phyloP scores from a whole-genome alignment of 2,113 vertebrate species.

The Irena cyanogastra region DNA sequence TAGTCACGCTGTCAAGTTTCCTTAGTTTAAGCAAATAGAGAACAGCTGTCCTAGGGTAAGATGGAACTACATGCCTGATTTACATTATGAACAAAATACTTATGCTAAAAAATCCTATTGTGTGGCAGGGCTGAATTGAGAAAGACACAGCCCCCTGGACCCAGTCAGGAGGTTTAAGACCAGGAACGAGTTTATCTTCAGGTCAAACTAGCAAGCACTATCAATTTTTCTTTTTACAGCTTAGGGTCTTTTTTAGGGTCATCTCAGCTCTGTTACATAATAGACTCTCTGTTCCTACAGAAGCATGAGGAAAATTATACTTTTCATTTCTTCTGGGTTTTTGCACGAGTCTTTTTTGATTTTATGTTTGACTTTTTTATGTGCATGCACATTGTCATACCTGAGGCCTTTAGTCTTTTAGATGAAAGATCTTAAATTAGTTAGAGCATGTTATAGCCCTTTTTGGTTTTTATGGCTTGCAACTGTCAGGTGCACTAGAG shows the following conservation, averaged over 20 bases:
- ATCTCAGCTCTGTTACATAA: neutral
- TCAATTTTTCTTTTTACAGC: neutral
- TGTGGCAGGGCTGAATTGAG: neutral
- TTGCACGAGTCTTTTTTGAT: neutral
- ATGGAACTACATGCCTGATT: neutral
- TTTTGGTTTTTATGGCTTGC: neutral
- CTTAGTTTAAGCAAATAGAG: neutral
- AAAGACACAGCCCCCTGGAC: neutral
- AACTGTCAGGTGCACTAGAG: neutral
- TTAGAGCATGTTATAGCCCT: neutral
- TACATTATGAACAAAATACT: neutral
- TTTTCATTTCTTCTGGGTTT: fast-evolving
- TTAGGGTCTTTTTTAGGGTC: neutral
- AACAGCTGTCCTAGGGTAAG: neutral
- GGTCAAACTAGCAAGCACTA: neutral
- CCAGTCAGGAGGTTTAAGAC: neutral
- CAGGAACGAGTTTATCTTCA: neutral
- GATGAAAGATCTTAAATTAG: neutral
- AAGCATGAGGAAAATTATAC: neutral
- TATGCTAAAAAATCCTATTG: neutral
- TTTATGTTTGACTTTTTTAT: neutral
- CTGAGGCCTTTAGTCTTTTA: neutral
- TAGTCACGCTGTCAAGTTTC: neutral
- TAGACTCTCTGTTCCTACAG: neutral
- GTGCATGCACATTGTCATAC: neutral